These are phyloP conservation scores for Penaeus vannamei DNA, from an alignment of 1,140 invertebrate genomes.

Conservation along the genomic window DNA sequence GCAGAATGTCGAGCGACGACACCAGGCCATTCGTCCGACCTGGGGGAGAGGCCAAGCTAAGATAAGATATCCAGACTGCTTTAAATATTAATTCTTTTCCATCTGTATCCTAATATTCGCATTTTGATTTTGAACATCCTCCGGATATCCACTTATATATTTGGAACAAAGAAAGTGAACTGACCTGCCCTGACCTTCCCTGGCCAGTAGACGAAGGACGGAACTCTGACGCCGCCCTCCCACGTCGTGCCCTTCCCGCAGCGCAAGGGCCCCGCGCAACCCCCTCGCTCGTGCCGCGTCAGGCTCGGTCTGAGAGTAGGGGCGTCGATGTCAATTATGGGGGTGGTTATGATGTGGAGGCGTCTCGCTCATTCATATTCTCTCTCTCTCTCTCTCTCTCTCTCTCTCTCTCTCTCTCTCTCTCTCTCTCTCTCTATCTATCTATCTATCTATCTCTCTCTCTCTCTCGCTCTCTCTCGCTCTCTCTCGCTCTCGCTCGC, in stretches of 20 bases:
- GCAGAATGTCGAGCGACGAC: slow-evolving; percentile 60
- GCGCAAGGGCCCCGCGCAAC: slow-evolving; percentile 63
- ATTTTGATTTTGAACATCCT: not conserved
- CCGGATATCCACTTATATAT: not conserved
- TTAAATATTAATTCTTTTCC: not conserved
- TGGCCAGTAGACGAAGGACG: slow-evolving; percentile 64
- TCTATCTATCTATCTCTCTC: no score
- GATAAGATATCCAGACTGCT: not conserved
- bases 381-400: no score
- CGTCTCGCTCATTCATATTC: no score
- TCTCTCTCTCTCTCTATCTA: no score
- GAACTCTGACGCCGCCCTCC: slow-evolving; percentile 68
- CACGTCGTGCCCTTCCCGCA: slow-evolving; percentile 68
- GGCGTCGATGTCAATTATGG: not conserved
- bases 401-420: not conserved
- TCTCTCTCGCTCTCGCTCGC: no score
- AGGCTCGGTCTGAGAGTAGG: slow-evolving; percentile 58
- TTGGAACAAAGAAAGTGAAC: not conserved
- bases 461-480: no score
- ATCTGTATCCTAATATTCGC: not conserved
- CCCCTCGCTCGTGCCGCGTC: slow-evolving; percentile 61
- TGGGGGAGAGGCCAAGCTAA: not conserved
- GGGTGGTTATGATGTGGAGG: no score
- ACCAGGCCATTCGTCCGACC: slow-evolving; percentile 50
- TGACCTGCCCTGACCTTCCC: slow-evolving; percentile 49